Conservation (phyloP, 1,140 invertebrate genomes). For the Holcopasites calliopsidis region DNA sequence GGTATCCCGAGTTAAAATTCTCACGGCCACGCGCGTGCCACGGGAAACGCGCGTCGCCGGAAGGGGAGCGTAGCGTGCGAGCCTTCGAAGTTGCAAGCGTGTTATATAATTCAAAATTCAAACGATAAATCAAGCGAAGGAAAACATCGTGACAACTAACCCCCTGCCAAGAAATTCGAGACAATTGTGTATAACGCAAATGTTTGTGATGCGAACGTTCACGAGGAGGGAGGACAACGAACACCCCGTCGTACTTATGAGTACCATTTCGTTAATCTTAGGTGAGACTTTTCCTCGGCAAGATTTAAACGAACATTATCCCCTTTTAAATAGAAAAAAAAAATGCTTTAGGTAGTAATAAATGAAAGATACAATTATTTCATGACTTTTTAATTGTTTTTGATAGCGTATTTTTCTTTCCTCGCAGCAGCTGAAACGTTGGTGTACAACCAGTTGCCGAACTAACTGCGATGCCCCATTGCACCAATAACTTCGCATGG, state of each 20-base stretch:
- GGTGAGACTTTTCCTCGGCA: background rate
- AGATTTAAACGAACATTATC: background rate
- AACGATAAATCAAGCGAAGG: constrained; percentile 7
- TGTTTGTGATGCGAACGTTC: background rate
- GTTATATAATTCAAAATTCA: constrained; percentile 35
- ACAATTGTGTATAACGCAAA: background rate
- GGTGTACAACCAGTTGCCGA: background rate
- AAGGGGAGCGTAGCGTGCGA: background rate
- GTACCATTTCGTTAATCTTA: background rate
- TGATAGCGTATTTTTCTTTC: background rate
- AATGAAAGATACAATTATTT: too few species aligned
- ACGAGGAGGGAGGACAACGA: too few species aligned
- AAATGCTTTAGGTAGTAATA: too few species aligned
- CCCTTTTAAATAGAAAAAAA: too few species aligned
- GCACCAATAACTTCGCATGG: constrained; percentile 63
- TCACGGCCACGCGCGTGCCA: background rate
- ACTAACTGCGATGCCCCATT: constrained; percentile 60
- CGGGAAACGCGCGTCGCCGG: background rate
- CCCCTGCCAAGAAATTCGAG: background rate
- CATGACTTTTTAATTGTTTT: background rate
- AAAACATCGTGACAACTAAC: background rate
- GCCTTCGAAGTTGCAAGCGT: constrained; percentile 8
- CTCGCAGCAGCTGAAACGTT: background rate
- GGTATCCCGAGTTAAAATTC: background rate
- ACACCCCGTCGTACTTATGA: background rate